Evolutionary conservation across 2,113 vertebrate species (phyloP), one percentile per base, ranked within the genome.

Genomic region (Apus apus): DNA sequence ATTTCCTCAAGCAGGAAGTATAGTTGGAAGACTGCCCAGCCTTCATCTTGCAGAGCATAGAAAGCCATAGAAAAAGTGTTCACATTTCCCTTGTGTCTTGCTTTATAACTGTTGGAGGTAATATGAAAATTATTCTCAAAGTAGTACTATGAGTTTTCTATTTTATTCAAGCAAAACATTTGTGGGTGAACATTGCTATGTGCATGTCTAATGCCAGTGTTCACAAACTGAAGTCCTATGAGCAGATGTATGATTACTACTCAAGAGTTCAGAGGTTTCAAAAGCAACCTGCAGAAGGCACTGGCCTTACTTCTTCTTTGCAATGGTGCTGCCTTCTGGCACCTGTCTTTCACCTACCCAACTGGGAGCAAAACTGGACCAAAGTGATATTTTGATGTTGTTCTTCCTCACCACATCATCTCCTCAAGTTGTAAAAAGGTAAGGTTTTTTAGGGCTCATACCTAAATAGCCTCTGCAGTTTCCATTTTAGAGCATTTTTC

Each of bases 181-280:
- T 54, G 6, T 32, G 8, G 14, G 61, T 6, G 25, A 90, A 43
- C 6, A 56, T 20, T 36, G 23, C 26, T 68, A 36, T 0, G 5
- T 8, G 11, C 1, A 1, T 9, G 7, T 43, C 16, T 51, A 53
- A 64, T 11, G 11, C 19, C 0, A 0, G 4, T 23, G 30, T 57
- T 92, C 43, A 32, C 17, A 2, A 11, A 0, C 27, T 38, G 57
- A 64, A 53, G 79, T 14, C 34, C 34, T 17, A 5, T 27, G 38
- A n/a, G 26, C 34, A 48, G 34, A 8, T 4, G 6, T 34, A 9
- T 27, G 22, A 60, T 61, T 34, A 6, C 20, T 36, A 0, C 46
- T 73, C 2, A 0, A 27, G 71, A 46, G 51, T 58, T 83, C 54
- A 53, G 72, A 30, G 43, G 13, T 61, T 82, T 65, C 45, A 25